Conservation (phyloP, 2,888 invertebrate genomes). For the Isotomurus palustris region DNA sequence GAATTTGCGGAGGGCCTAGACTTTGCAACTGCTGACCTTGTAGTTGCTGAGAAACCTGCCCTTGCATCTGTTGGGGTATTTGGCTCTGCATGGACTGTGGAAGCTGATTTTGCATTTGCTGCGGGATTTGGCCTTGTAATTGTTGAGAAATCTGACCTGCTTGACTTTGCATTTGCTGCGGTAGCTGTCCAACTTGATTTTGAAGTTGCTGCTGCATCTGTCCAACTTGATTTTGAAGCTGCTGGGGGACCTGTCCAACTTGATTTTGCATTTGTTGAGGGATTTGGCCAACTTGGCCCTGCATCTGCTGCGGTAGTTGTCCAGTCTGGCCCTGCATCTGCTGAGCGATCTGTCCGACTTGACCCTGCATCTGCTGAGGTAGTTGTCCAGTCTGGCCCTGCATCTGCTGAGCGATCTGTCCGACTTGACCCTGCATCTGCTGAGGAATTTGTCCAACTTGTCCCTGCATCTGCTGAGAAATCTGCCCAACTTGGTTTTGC, state of each 20-base stretch:
- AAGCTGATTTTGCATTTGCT: conserved; percentile 11
- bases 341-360: not conserved
- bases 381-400: conserved; percentile 7
- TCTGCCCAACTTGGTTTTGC: conserved; percentile 7
- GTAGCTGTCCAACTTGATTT: conserved; percentile 5
- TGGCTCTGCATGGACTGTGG: not conserved
- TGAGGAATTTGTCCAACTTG: conserved; percentile 9
- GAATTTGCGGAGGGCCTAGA: conserved; percentile 5
- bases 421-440: conserved; percentile 4
- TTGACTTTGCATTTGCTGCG: conserved; percentile 14
- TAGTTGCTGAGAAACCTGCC: conserved; percentile 7
- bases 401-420: conserved; percentile 3
- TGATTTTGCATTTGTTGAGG: conserved; percentile 11
- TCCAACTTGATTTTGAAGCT: not conserved
- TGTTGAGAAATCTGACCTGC: conserved; percentile 12
- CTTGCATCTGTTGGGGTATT: conserved; percentile 11
- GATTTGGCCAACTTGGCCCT: not conserved
- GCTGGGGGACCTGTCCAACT: conserved; percentile 2
- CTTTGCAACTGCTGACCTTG: not conserved
- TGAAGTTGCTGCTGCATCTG: not conserved
- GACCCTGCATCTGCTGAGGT: conserved; percentile 1
- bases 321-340: conserved; percentile 8
- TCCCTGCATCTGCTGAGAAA: conserved; percentile 11
- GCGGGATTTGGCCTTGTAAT: conserved; percentile 14
- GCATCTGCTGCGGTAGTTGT: conserved; percentile 9